These are phyloP conservation scores for Drosophila suboccidentalis DNA, from an alignment of 2,888 invertebrate genomes.

Conservation along the genomic window DNA sequence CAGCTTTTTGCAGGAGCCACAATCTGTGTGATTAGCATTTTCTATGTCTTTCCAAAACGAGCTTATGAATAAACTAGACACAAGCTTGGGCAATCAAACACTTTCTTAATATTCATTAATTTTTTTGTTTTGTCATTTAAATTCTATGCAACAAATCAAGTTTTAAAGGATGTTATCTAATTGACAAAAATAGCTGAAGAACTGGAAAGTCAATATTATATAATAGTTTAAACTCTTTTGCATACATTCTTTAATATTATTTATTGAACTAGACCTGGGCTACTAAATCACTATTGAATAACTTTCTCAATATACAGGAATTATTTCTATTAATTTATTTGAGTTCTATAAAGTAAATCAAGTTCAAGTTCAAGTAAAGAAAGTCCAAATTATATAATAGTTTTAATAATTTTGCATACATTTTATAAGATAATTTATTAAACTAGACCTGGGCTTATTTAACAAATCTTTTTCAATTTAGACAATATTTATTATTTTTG, in stretches of 20 bases:
- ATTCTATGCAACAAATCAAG: slow-evolving; percentile 1
- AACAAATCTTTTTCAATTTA: no score
- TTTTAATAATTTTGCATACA: no score
- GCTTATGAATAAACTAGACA: slow-evolving; percentile 14
- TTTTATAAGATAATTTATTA: no score
- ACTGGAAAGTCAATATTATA: not conserved
- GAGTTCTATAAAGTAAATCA: not conserved
- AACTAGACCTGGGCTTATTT: no score
- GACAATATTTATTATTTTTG: no score
- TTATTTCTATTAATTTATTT: no score
- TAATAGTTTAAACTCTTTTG: no score
- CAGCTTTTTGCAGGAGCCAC: slow-evolving; percentile 41
- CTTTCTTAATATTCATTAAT: slow-evolving; percentile 21
- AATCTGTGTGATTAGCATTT: slow-evolving; percentile 13
- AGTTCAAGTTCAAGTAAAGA: not conserved
- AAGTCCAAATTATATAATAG: not conserved
- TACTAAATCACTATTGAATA: no score
- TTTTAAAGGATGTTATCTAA: slow-evolving; percentile 2
- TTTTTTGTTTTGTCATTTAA: slow-evolving; percentile 1
- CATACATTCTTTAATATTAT: no score
- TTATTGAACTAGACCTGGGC: no score
- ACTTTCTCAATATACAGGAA: no score
- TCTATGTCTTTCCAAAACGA: not conserved
- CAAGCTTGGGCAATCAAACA: slow-evolving; percentile 18
- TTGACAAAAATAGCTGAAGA: slow-evolving; percentile 4